phyloP scores from a whole-genome alignment of 2,113 vertebrate species.

The Pungitius pungitius region DNA sequence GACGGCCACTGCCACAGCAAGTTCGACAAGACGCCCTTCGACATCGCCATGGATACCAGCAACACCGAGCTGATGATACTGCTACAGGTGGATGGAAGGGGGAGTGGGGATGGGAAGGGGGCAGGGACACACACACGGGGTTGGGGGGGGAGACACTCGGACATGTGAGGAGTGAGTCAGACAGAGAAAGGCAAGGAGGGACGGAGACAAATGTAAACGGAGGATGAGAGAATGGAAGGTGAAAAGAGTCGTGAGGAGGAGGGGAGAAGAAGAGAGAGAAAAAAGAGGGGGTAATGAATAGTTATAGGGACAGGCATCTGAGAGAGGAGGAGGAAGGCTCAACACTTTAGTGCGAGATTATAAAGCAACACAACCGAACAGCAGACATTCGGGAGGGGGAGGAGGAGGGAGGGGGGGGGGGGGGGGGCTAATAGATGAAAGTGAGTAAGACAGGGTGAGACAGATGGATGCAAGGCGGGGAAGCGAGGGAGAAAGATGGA shows the following conservation, averaged over 20 bases:
- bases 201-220: neutral
- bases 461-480: constrained; percentile 21
- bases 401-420: neutral
- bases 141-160: neutral
- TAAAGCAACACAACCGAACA: constrained; percentile 22
- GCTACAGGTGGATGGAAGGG: constrained; percentile 79
- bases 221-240: neutral
- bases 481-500: constrained; percentile 11
- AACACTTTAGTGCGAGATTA: constrained; percentile 13
- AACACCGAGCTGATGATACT: constrained; percentile 81
- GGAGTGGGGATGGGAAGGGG: neutral
- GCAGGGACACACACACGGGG: neutral
- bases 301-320: neutral
- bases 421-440: constrained; percentile 38
- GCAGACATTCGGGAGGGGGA: constrained; percentile 7
- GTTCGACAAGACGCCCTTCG: constrained; percentile 84
- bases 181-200: neutral
- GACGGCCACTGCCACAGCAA: constrained; percentile 84
- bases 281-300: neutral
- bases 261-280: neutral
- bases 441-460: constrained; percentile 19
- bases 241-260: neutral
- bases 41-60: constrained; percentile 85
- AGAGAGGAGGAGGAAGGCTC: neutral
- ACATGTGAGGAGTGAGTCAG: constrained; percentile 14